phyloP scores from a whole-genome alignment of 2,797 vertebrate species.

The Pseudochromis fuscus region DNA sequence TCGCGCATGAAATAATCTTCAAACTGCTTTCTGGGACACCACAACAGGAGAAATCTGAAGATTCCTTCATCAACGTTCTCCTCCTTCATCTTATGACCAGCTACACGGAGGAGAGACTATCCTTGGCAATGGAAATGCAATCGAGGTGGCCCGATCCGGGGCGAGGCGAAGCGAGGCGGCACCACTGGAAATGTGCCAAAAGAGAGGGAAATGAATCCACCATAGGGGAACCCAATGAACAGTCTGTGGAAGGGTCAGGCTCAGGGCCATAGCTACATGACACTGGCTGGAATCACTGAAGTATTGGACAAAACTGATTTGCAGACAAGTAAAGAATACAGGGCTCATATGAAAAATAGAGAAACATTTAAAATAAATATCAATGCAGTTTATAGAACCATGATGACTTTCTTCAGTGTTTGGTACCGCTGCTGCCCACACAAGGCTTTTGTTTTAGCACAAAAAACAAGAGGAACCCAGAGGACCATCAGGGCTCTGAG shows the following conservation, averaged over 20 bases:
- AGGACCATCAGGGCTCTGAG: conserved; percentile 47
- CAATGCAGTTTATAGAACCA: conserved; percentile 6
- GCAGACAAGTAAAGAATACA: conserved; percentile 21
- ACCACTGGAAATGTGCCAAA: no score
- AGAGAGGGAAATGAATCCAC: conserved; percentile 2
- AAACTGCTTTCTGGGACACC: no score
- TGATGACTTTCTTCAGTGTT: conserved; percentile 42
- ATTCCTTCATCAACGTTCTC: no score
- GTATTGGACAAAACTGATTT: conserved; percentile 16
- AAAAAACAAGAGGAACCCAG: conserved; percentile 59
- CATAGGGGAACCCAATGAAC: conserved; percentile 22
- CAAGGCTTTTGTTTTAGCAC: conserved; percentile 54
- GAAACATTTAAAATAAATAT: conserved; percentile 8
- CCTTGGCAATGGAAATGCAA: no score
- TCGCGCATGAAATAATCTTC: no score
- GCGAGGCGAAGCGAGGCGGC: no score
- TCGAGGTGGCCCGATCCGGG: no score
- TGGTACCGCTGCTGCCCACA: conserved; percentile 56
- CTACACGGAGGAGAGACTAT: no score
- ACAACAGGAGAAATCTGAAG: no score
- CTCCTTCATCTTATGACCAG: no score
- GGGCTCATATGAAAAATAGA: conserved; percentile 8
- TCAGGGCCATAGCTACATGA: conserved; percentile 9
- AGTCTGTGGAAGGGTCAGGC: conserved; percentile 15
- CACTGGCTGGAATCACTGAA: conserved; percentile 5